Conservation (phyloP, 2,797 vertebrate genomes). For the Buphagus erythrorhynchus region DNA sequence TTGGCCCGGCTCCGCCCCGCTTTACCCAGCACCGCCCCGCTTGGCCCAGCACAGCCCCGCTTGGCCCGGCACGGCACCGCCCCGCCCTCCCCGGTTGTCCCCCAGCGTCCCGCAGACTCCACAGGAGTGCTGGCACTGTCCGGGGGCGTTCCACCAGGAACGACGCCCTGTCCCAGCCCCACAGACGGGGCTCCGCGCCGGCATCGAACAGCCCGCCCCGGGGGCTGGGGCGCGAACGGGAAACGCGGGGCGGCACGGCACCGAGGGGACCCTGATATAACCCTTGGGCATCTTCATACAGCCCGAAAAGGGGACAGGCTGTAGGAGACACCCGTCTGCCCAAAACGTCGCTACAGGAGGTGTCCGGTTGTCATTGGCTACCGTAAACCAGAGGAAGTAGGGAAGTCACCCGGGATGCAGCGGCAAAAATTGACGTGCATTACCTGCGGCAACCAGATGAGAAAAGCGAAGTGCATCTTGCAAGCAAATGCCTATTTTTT, state of each 20-base stretch:
- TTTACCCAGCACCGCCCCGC: neutral
- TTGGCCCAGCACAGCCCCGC: neutral
- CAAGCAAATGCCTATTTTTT: neutral
- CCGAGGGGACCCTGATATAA: neutral
- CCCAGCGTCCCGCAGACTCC: no score
- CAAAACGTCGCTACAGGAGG: accelerated
- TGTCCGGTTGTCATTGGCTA: no score
- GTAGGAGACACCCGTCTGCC: accelerated
- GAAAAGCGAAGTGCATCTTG: neutral
- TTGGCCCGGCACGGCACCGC: neutral
- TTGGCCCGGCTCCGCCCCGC: neutral
- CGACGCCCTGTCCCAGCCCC: no score
- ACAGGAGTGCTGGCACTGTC: accelerated
- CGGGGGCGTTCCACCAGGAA: accelerated
- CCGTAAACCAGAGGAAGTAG: neutral
- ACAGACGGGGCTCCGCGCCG: neutral
- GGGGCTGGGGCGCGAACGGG: neutral
- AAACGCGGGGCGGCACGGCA: neutral
- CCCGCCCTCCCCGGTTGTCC: no score
- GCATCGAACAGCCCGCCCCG: no score
- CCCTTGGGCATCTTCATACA: accelerated
- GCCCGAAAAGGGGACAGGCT: no score
- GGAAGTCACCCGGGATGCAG: neutral
- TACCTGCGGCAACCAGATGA: neutral
- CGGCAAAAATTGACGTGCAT: neutral